Base-by-base conservation (phyloP, 2,888 invertebrate genomes). In the Coremacera marginata region DNA sequence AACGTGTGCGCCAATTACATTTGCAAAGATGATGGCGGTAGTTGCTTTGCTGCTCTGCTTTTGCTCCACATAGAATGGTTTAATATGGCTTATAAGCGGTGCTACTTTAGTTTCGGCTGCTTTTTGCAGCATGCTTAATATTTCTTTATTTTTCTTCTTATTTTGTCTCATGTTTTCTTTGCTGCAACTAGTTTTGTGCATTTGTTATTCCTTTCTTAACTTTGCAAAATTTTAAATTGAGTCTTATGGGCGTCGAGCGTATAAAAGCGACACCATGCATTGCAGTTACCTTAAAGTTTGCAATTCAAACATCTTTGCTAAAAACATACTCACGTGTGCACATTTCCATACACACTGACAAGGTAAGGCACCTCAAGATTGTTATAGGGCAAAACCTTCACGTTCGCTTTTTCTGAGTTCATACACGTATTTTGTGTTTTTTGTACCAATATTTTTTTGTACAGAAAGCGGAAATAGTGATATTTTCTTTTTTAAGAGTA, bases 141-240 rank as follows among this genome's bases (percentile, higher is more conserved):
- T 55, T 55, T 55, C 67, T 67, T 7, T 9, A 2, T 55, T 55
- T 44, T 67, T 9, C 49, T 67, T 1, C 8, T 67, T 49, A 37
- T 7, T 67, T 62, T 27, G 2, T 34, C n/a, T 34, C 31, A 27
- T 31, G 2, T 27, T 31, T 63, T 62, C 22, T 62, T 55, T 27
- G 19, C 55, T 55, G 22, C 8, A 2, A 22, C 55, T 55, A 22
- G n/a, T 55, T 22, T 22, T 25, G 55, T 14, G 1, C 22, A 19
- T 19, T 19, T 19, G 55, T 37, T 5, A 31, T 16, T 16, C 3
- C 27, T 62, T 22, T 27, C 60, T 62, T 62, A 25, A 11, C 19
- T 63, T 63, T 63, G n/a, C n/a, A 34, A 63, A 63, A 19, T 49
- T 67, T 65, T 11, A 67, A 67, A 49, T 9, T 67, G 22, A 37